Base-by-base conservation (phyloP, 2,113 vertebrate genomes). In the Coracopsis vasa region DNA sequence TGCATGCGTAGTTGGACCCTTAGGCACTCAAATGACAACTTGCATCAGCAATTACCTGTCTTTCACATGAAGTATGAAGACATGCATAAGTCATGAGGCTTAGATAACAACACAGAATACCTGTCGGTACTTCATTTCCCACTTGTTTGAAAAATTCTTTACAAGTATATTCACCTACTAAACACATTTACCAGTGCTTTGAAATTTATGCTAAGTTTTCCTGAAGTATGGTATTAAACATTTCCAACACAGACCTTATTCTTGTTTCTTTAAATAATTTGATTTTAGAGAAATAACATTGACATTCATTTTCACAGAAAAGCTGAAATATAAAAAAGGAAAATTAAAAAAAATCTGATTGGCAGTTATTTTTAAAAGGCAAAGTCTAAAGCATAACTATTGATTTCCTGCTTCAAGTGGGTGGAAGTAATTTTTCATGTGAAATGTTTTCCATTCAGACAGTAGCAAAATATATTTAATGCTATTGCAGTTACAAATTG, bases 371-470 rank as follows among this genome's bases (percentile, higher is more conserved):
- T 96, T 94, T 93, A 70, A 91, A 87, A 44, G 41, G 53, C 24
- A 83, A 86, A 95, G 64, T 94, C 47, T 72, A 75, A 93, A 95
- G 72, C 44, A 58, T 27, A 67, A 65, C 29, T 84, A 67, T 51
- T 92, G 45, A 79, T 88, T 97, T 94, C 62, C 60, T 77, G 29
- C 74, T 95, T 96, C 50, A 72, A 90, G 94, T 88, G 64, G 91
- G 84, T 91, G 91, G 95, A 92, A 95, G 94, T 92, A 86, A 96
- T 92, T 93, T 78, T 88, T 85, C 74, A 54, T 93, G 69, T 83
- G 80, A 91, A 92, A 78, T 90, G 27, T 79, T 95, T 96, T 85
- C 72, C 27, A 83, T 88, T 92, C 72, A 94, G 56, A 78, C 45
- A 67, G 62, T 51, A 82, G 19, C 13, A 87, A 96, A 96, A 96